A percentile compares a stretch with the other conserved stretches of the same genome.
phyloP scores from a whole-genome alignment of 1,140 invertebrate genomes.

The Melanaphis sacchari region DNA sequence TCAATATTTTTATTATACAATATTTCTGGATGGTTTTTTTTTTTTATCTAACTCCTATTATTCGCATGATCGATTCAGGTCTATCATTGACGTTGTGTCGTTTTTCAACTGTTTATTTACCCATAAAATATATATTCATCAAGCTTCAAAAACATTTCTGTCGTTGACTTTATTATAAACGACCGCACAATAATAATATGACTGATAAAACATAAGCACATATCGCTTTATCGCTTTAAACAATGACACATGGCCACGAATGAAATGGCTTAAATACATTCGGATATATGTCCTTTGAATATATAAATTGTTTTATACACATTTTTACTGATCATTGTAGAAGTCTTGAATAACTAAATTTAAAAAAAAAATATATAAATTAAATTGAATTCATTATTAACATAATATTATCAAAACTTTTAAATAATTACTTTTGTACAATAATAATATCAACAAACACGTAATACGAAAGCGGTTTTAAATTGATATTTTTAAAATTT shows the following conservation, averaged over 20 bases:
- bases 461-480: neutral
- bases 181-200: neutral
- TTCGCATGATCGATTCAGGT: neutral
- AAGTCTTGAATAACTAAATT: neutral
- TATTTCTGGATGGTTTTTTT: neutral
- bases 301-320: neutral
- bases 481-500: neutral
- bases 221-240: neutral
- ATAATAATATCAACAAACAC: neutral
- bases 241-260: neutral
- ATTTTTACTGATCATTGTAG: neutral
- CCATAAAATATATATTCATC: neutral
- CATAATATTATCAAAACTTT: neutral
- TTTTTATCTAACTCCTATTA: neutral
- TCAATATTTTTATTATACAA: neutral
- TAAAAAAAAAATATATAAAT: neutral
- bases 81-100: neutral
- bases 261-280: too few species aligned
- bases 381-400: neutral
- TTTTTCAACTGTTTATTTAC: neutral
- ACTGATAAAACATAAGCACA: neutral
- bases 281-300: neutral
- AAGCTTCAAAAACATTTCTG: neutral
- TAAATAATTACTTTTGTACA: too few species aligned
- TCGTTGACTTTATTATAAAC: neutral